phyloP scores from a whole-genome alignment of 2,797 vertebrate genomes.

The Ctenopoma multispine region DNA sequence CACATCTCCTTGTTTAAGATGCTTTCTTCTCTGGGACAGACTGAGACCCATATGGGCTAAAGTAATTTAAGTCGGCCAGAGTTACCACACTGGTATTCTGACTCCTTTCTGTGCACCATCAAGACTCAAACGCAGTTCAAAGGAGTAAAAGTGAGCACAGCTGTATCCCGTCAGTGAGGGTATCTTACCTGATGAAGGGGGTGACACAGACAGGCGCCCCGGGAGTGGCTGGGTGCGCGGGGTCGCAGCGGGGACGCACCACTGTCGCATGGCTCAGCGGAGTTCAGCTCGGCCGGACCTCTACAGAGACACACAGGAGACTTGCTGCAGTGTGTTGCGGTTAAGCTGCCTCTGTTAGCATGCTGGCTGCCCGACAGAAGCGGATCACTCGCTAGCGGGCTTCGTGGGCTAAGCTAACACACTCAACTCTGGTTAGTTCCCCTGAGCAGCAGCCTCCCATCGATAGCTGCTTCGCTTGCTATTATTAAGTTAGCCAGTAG shows the following conservation, averaged over 20 bases:
- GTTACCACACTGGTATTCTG: background rate
- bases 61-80: background rate
- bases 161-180: background rate
- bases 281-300: slow-evolving; percentile 75
- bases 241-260: slow-evolving; percentile 86
- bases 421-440: slow-evolving; percentile 51
- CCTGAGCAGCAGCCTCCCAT: slow-evolving; percentile 36
- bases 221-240: slow-evolving; percentile 84
- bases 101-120: background rate
- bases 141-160: slow-evolving; percentile 2
- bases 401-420: slow-evolving; percentile 63
- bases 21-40: slow-evolving; percentile 7
- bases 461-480: slow-evolving; percentile 24
- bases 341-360: slow-evolving; percentile 59
- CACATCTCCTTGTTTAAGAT: background rate
- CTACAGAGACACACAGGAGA: slow-evolving; percentile 53
- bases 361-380: slow-evolving; percentile 55
- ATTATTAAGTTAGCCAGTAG: background rate
- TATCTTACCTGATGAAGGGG: slow-evolving; percentile 81
- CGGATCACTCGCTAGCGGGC: slow-evolving; percentile 50
- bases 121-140: background rate
- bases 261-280: slow-evolving; percentile 86
- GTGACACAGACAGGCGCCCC: slow-evolving; percentile 81
- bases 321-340: slow-evolving; percentile 67
- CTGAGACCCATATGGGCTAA: background rate